Evolutionary conservation across 2,888 invertebrate genomes (phyloP).

Genomic region (Cosmorhoe ocellata): DNA sequence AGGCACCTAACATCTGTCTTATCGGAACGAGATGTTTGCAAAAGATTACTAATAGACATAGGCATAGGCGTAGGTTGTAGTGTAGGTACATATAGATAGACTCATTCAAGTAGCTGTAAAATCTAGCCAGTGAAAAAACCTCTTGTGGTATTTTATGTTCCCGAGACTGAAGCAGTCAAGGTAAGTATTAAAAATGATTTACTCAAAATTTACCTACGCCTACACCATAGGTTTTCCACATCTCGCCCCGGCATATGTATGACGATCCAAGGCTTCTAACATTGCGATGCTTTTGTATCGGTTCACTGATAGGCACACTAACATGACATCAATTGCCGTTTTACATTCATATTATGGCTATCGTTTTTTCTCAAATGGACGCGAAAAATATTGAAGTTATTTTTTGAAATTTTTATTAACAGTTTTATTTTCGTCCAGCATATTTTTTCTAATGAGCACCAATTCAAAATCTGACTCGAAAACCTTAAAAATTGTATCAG

Average conservation of each 20-base stretch:
- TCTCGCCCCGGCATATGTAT: constrained; percentile 15
- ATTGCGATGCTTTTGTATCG: constrained; percentile 27
- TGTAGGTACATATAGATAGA: too few species aligned
- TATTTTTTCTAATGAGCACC: too few species aligned
- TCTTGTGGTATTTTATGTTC: too few species aligned
- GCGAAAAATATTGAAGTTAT: neutral
- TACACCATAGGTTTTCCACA: constrained; percentile 2
- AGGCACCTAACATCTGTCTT: constrained; percentile 25
- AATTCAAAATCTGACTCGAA: constrained; percentile 29
- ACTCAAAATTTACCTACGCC: constrained; percentile 2
- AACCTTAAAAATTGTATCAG: constrained; percentile 49
- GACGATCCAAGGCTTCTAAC: constrained; percentile 20
- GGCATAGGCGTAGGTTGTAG: too few species aligned
- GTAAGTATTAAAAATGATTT: neutral
- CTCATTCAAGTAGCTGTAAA: too few species aligned
- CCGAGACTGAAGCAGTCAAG: too few species aligned
- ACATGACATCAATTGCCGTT: constrained; percentile 1
- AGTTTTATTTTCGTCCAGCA: neutral
- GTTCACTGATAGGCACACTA: constrained; percentile 13
- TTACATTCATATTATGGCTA: neutral
- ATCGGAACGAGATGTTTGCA: constrained; percentile 16
- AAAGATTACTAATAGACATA: neutral
- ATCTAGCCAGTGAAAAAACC: too few species aligned
- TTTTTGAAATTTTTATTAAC: neutral
- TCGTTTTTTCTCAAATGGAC: neutral